Base-by-base conservation (phyloP, 2,113 vertebrate species). In the Heterotilapia buettikoferi region DNA sequence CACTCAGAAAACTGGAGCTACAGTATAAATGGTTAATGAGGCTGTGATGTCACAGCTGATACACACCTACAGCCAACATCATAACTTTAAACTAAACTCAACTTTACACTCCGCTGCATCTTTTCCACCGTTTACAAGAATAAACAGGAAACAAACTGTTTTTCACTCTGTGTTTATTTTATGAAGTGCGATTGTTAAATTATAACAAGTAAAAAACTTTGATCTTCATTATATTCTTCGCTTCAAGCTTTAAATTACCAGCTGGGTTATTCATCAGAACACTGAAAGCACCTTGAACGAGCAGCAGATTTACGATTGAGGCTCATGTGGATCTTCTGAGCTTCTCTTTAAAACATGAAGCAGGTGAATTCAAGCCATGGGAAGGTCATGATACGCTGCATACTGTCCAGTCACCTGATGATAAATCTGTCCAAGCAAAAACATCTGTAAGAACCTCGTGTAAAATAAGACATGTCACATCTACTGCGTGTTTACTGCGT, bases 371-470 rank as follows among this genome's bases (percentile, higher is more conserved):
- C 94, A 99, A 92, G 97, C 97, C 98, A 98, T 97, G 0, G 98
- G 97, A 85, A 99, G 96, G 84, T 99, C 97, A 18, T 99, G 97
- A 89, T 95, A 96, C 61, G 97, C 98, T 2, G 99, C 94, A 0
- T 98, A 97, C 90, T 95, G 95, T 83, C 98, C 98, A 10, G 97
- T 99, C 94, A 98, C 98, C 0, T 99, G 96, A 80, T 98, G 97
- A 93, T 98, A 99, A 94, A 99, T 98, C 99, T 99, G 97, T 68
- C 85, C 38, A 47, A 66, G 83, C 31, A n/a, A 47, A 6, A 56
- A 68, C 5, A 31, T 12, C 11, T 54, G n/a, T 9, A 59, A 19
- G 21, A 31, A 3, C n/a, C 45, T 3, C 1, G 12, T 1, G 11
- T n/a, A 13, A 11, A 24, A 54, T 0, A n/a, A 53, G 9, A 2